phyloP scores from a whole-genome alignment of 2,888 invertebrate species.

The Hylaea fasciaria region DNA sequence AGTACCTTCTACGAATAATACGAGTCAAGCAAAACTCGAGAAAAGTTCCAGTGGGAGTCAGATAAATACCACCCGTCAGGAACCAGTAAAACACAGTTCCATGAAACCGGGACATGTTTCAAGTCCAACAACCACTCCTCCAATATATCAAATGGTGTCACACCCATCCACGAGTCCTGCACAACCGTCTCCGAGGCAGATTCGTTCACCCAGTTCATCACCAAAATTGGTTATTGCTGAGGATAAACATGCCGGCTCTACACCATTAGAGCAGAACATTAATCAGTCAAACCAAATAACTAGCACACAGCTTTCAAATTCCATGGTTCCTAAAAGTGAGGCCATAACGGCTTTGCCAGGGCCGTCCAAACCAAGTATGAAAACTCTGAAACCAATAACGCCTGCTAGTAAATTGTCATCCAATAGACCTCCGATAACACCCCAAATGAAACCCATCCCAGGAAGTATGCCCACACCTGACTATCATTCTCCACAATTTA shows the following conservation, averaged over 20 bases:
- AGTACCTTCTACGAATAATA: conserved; percentile 65
- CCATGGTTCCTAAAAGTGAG: conserved; percentile 64
- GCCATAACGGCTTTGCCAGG: conserved; percentile 65
- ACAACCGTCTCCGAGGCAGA: conserved; percentile 76
- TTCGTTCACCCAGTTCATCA: conserved; percentile 81
- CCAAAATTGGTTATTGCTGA: conserved; percentile 82
- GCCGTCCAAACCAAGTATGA: conserved; percentile 66
- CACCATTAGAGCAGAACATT: conserved; percentile 60
- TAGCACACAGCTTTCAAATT: conserved; percentile 69
- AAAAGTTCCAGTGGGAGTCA: conserved; percentile 60
- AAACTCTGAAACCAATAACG: conserved; percentile 64
- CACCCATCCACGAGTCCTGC: conserved; percentile 61
- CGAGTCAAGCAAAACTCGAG: conserved; percentile 69
- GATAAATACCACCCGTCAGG: conserved; percentile 59
- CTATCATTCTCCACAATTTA: conserved; percentile 63
- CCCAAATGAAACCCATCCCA: conserved; percentile 60
- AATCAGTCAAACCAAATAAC: conserved; percentile 77
- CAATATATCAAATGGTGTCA: conserved; percentile 61
- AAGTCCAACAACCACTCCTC: conserved; percentile 58
- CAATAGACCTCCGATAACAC: conserved; percentile 64
- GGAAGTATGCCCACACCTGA: conserved; percentile 60
- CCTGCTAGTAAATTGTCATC: conserved; percentile 62
- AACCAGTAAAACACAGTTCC: conserved; percentile 58
- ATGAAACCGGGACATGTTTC: conserved; percentile 56
- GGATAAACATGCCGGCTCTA: conserved; percentile 70